Conservation (phyloP, 1,140 invertebrate species). For the Pachypeltis micranthus region DNA sequence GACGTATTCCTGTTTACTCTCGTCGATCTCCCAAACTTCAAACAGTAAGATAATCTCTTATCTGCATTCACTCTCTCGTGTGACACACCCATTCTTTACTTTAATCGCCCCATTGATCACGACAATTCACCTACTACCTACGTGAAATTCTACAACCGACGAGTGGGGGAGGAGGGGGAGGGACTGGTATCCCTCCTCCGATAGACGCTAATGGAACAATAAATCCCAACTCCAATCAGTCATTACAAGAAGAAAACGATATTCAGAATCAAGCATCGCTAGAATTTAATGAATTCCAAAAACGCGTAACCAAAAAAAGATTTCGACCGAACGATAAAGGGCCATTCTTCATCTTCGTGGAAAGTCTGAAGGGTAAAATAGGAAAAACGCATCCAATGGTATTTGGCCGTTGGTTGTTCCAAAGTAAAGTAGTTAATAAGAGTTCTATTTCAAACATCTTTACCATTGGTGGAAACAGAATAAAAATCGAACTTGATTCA, state of each 20-base stretch:
- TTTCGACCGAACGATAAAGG: background rate
- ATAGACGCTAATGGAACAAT: no score
- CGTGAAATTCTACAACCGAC: no score
- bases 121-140: no score
- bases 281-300: background rate
- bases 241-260: no score
- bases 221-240: no score
- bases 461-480: background rate
- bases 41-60: background rate
- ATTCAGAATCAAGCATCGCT: no score
- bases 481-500: background rate
- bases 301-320: background rate
- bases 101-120: no score
- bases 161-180: background rate
- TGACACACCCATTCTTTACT: no score
- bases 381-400: constrained; percentile 2
- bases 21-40: background rate
- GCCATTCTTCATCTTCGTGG: background rate
- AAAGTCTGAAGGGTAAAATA: background rate
- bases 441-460: background rate
- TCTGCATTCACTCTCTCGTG: background rate
- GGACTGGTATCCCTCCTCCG: background rate
- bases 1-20: background rate
- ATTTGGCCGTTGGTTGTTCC: background rate
- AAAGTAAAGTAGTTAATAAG: background rate